Conservation (phyloP, 2,888 invertebrate genomes). For the Cephus nigrinus region DNA sequence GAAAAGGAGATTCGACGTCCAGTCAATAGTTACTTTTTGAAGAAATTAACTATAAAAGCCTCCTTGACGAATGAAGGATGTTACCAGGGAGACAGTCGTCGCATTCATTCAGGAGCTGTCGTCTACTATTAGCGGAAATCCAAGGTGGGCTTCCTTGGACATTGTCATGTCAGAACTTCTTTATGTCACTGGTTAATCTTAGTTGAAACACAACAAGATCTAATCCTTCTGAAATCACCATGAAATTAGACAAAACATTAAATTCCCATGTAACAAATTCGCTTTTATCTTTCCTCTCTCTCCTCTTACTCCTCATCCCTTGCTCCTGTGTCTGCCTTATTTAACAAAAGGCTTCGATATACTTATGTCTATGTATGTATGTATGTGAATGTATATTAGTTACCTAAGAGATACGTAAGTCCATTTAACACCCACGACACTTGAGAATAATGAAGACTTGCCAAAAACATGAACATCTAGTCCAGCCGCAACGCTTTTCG, state of each 20-base stretch:
- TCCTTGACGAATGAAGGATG: constrained; percentile 42
- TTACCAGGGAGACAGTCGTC: constrained; percentile 35
- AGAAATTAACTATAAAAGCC: constrained; percentile 31
- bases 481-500: background rate
- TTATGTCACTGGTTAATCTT: background rate
- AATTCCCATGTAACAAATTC: background rate
- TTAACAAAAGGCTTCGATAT: background rate
- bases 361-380: background rate
- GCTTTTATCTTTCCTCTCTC: background rate
- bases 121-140: constrained; percentile 27
- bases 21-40: background rate
- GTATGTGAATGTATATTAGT: background rate
- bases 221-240: background rate
- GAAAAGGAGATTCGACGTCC: background rate
- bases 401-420: background rate
- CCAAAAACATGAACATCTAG: background rate
- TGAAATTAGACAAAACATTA: background rate
- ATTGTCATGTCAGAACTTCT: background rate
- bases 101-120: constrained; percentile 28
- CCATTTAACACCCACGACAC: background rate
- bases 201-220: background rate
- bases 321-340: background rate
- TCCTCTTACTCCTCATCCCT: background rate
- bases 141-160: background rate
- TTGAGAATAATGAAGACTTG: background rate